A percentile compares a stretch with the other conserved stretches of the same genome.
Evolutionary conservation across 2,888 invertebrate genomes (phyloP).

Genomic region (Hemistola chrysoprasaria): DNA sequence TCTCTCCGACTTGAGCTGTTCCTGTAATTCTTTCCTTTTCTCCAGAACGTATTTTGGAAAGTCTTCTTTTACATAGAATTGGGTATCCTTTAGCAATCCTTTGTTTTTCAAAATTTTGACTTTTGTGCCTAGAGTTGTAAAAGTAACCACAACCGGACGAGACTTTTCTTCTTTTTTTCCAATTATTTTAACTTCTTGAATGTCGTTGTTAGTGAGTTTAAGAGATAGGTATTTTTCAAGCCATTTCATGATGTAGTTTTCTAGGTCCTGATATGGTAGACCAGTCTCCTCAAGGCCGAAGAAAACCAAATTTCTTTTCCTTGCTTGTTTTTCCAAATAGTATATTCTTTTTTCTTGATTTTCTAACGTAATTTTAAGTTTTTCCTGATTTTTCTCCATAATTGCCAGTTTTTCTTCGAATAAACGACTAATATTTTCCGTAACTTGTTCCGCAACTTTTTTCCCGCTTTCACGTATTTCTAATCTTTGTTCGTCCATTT

Average conservation of each 20-base stretch:
- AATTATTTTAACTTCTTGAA: slow-evolving; percentile 7
- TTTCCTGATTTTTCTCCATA: slow-evolving; percentile 3
- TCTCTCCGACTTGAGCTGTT: slow-evolving; percentile 3
- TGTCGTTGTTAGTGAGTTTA: not conserved
- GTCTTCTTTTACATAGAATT: slow-evolving; percentile 11
- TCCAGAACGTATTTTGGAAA: slow-evolving; percentile 10
- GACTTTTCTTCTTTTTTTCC: slow-evolving; percentile 6
- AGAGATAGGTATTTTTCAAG: slow-evolving; percentile 1
- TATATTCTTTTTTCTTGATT: slow-evolving; percentile 15
- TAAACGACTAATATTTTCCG: slow-evolving; percentile 13
- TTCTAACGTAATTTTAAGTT: slow-evolving; percentile 8
- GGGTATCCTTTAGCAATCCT: slow-evolving; percentile 6
- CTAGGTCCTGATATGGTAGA: slow-evolving; percentile 1
- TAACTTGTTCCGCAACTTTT: slow-evolving; percentile 10
- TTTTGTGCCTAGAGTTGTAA: slow-evolving; percentile 7
- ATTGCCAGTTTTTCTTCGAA: slow-evolving; percentile 5
- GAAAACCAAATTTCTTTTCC: slow-evolving; percentile 6
- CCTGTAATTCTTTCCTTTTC: slow-evolving; percentile 10
- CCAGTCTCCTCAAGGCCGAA: slow-evolving; percentile 5
- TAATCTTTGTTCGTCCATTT: not conserved
- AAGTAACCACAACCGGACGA: slow-evolving; percentile 7
- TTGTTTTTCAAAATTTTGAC: slow-evolving; percentile 7
- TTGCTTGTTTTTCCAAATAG: slow-evolving; percentile 8
- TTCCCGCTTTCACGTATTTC: slow-evolving; percentile 1
- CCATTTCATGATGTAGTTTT: slow-evolving; percentile 3